A percentile compares a stretch with the other conserved stretches of the same genome.
Conservation (phyloP, 2,113 vertebrate genomes). For the Hemiscyllium ocellatum region DNA sequence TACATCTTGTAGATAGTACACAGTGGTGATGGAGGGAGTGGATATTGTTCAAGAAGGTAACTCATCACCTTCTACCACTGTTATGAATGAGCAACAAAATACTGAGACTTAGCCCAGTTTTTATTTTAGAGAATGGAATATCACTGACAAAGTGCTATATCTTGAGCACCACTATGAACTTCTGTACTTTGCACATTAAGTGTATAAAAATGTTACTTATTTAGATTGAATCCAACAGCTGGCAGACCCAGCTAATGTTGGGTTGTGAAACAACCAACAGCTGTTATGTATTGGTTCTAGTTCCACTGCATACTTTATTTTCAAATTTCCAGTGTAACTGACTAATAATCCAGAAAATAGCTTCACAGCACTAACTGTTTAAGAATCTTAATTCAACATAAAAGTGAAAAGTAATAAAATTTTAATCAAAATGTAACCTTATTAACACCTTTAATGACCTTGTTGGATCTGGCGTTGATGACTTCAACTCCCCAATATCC, state of each 20-base stretch:
- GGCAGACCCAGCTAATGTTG: neutral
- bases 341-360: neutral
- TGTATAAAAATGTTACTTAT: neutral
- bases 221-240: neutral
- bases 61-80: no score
- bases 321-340: neutral
- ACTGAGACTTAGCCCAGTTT: no score
- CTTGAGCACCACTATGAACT: neutral
- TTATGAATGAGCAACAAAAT: no score
- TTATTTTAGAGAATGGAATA: no score
- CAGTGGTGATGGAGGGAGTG: no score
- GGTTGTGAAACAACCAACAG: neutral
- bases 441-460: no score
- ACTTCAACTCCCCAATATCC: neutral
- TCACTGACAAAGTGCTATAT: neutral
- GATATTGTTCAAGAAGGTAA: no score
- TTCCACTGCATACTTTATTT: neutral
- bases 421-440: no score
- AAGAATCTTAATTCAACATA: neutral
- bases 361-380: neutral
- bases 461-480: neutral
- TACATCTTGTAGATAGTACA: no score
- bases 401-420: neutral
- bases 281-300: neutral
- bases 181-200: neutral